phyloP scores from a whole-genome alignment of 1,140 invertebrate genomes.

The Microplitis demolitor region DNA sequence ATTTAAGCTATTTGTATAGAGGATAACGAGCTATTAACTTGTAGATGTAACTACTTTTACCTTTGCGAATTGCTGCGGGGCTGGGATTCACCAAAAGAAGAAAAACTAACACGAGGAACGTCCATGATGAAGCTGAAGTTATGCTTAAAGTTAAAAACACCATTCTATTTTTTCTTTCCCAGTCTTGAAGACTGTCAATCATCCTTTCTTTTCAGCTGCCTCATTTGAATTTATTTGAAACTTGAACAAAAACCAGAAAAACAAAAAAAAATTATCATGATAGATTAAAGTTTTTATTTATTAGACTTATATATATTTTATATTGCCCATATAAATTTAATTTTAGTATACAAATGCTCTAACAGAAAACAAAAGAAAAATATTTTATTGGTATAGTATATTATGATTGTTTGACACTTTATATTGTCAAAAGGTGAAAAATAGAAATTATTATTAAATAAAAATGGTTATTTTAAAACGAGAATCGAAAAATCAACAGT shows the following conservation, averaged over 20 bases:
- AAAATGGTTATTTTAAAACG: background rate
- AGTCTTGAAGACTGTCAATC: slow-evolving; percentile 8
- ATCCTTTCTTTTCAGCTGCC: background rate
- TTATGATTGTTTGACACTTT: too few species aligned
- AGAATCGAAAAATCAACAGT: background rate
- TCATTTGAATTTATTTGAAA: slow-evolving; percentile 3
- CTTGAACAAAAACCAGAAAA: background rate
- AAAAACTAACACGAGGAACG: slow-evolving; percentile 32
- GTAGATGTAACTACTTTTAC: slow-evolving; percentile 45
- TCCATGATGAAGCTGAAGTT: slow-evolving; percentile 1
- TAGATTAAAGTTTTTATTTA: too few species aligned
- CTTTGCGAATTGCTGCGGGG: slow-evolving; percentile 56
- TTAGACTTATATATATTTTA: too few species aligned
- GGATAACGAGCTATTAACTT: background rate
- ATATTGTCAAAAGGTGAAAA: too few species aligned
- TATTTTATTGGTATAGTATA: too few species aligned
- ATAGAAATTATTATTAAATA: background rate
- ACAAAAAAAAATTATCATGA: too few species aligned
- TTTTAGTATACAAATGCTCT: too few species aligned
- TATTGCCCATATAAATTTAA: too few species aligned
- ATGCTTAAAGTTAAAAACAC: background rate
- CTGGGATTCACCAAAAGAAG: slow-evolving; percentile 54
- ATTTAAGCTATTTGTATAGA: background rate
- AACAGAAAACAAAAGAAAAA: too few species aligned
- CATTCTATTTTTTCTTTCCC: slow-evolving; percentile 9